These are phyloP conservation scores for Helicoverpa assulta DNA, from an alignment of 2,888 invertebrate genomes.

Conservation along the genomic window DNA sequence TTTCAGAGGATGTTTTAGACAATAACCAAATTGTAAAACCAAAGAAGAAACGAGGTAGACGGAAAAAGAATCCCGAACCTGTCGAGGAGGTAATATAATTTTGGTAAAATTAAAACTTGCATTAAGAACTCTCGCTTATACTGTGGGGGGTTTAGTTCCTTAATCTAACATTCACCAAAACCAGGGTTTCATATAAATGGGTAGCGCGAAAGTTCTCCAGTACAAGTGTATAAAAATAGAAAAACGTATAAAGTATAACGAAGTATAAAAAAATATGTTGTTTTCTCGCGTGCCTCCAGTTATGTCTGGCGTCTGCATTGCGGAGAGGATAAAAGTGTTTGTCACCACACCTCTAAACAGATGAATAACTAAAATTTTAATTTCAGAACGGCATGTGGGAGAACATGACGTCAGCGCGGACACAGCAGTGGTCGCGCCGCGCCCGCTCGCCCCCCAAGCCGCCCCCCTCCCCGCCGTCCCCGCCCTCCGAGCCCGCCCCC, in stretches of 20 bases:
- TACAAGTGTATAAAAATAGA: too few relatives aligned
- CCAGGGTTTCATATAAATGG: too few relatives aligned
- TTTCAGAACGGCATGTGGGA: conserved; percentile 83
- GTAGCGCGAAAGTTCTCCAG: too few relatives aligned
- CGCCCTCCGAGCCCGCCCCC: conserved; percentile 67
- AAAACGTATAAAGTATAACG: too few relatives aligned
- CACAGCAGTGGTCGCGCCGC: conserved; percentile 87
- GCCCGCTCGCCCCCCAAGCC: conserved; percentile 72
- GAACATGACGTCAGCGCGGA: conserved; percentile 88
- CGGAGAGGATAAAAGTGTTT: too few relatives aligned
- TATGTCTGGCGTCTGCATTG: too few relatives aligned
- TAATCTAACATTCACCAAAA: too few relatives aligned
- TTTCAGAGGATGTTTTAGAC: conserved; percentile 81
- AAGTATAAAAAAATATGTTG: too few relatives aligned
- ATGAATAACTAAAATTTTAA: conserved; percentile 9
- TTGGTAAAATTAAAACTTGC: background rate
- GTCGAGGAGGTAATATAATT: conserved; percentile 69
- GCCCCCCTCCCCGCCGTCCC: conserved; percentile 73
- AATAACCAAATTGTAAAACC: conserved; percentile 80
- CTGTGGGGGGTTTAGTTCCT: too few relatives aligned
- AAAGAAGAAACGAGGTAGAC: conserved; percentile 86
- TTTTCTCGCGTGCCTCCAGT: too few relatives aligned
- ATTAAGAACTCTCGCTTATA: background rate
- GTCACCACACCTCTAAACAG: too few relatives aligned
- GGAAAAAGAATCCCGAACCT: conserved; percentile 84